Evolutionary conservation across 2,797 vertebrate genomes (phyloP).

Genomic region (Malurus splendens): DNA sequence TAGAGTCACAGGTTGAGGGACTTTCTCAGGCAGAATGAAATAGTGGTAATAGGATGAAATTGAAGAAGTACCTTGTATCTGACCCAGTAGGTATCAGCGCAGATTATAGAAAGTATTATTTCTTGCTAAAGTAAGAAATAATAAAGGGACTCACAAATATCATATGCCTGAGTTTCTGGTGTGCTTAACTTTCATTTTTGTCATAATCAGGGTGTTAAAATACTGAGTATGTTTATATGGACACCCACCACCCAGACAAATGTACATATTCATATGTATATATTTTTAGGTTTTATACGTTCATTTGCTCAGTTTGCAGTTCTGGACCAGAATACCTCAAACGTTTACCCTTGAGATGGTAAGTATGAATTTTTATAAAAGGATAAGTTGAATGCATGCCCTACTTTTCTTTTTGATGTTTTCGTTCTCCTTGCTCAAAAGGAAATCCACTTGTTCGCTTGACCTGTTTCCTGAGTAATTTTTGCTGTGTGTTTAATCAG

Average conservation of each 20-base stretch:
- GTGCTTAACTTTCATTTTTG: neutral
- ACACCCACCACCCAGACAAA: neutral
- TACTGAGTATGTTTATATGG: neutral
- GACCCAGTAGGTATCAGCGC: neutral
- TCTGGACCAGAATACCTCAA: constrained; percentile 97
- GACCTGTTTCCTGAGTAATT: neutral
- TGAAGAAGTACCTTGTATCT: neutral
- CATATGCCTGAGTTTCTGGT: neutral
- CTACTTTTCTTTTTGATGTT: neutral
- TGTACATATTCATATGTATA: neutral
- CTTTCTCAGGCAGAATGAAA: neutral
- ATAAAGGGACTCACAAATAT: neutral
- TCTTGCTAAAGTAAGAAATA: neutral
- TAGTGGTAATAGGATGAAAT: neutral
- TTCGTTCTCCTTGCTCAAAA: neutral
- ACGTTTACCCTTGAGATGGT: constrained; percentile 94
- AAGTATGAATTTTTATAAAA: constrained; percentile 35
- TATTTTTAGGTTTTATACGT: constrained; percentile 91
- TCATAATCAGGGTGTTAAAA: neutral
- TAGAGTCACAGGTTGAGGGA: neutral
- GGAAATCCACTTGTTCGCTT: neutral
- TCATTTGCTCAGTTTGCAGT: constrained; percentile 98
- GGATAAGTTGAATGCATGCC: neutral
- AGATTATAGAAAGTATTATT: neutral
- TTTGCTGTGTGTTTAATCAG: neutral